Conservation (phyloP, 2,888 invertebrate species). For the Theretra japonica region DNA sequence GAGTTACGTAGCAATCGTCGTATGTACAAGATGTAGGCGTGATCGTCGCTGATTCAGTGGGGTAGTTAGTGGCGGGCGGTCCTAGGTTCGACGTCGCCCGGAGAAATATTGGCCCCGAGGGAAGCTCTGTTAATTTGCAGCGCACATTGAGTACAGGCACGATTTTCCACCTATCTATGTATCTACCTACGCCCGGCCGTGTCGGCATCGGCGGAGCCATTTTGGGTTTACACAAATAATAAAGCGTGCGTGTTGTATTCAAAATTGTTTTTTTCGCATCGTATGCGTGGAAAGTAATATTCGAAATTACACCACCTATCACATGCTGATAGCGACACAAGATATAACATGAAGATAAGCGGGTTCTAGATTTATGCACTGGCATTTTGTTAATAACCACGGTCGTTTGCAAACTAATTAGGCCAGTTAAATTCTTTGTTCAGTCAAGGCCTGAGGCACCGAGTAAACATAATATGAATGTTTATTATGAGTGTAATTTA, state of each 20-base stretch:
- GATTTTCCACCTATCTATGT: conserved; percentile 74
- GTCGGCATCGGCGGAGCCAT: conserved; percentile 57
- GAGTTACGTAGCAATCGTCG: conserved; percentile 79
- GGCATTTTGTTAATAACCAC: conserved; percentile 51
- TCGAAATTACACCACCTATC: conserved; percentile 17
- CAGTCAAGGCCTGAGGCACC: conserved; percentile 42
- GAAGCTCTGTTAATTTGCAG: conserved; percentile 81
- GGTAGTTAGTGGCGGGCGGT: conserved; percentile 82
- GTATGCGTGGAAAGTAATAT: conserved; percentile 10
- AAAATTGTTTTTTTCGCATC: conserved; percentile 17
- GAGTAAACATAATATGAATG: conserved; percentile 41
- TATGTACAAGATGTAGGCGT: conserved; percentile 84
- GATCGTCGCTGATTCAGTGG: conserved; percentile 84
- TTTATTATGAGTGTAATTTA: conserved; percentile 47
- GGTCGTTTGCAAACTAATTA: conserved; percentile 50
- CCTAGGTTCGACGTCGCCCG: conserved; percentile 78
- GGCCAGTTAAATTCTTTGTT: conserved; percentile 49
- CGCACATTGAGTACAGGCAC: conserved; percentile 72
- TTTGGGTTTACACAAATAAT: conserved; percentile 47
- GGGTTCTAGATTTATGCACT: conserved; percentile 46
- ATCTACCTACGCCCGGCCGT: conserved; percentile 43
- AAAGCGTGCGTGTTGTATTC: conserved; percentile 27
- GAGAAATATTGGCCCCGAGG: conserved; percentile 82
- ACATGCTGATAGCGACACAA: conserved; percentile 23
- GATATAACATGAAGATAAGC: conserved; percentile 34